A percentile compares a stretch with the other conserved stretches of the same genome.
phyloP scores from a whole-genome alignment of 2,797 vertebrate species.

The Graptemys geographica region DNA sequence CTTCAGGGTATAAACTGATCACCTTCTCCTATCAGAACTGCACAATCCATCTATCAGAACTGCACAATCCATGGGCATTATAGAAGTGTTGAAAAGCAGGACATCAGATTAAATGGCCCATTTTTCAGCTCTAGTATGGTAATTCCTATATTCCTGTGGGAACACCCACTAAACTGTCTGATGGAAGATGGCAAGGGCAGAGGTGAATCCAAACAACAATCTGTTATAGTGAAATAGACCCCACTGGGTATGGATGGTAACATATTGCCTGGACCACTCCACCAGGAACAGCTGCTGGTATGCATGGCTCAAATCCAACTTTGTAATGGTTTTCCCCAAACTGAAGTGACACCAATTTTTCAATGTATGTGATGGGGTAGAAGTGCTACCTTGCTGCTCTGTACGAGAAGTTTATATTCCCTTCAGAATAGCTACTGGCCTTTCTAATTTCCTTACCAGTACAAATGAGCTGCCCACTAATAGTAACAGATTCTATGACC shows the following conservation, averaged over 20 bases:
- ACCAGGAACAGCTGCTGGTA: neutral
- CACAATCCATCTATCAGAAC: neutral
- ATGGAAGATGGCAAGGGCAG: neutral
- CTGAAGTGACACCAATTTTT: constrained; percentile 8
- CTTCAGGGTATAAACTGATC: neutral
- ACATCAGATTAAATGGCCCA: neutral
- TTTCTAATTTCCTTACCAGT: neutral
- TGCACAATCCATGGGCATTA: neutral
- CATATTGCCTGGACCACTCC: neutral
- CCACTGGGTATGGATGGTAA: neutral
- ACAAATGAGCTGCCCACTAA: neutral
- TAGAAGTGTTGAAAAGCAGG: neutral
- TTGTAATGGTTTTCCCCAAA: neutral
- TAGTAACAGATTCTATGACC: neutral
- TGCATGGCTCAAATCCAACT: constrained; percentile 11
- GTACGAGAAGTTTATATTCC: neutral
- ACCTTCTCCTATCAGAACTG: neutral
- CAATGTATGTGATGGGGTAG: neutral
- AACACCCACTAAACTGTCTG: neutral
- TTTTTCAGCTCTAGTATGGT: neutral
- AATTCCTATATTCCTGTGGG: neutral
- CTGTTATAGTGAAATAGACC: constrained; percentile 6
- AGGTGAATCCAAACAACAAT: neutral
- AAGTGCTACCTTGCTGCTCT: neutral
- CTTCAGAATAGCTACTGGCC: neutral